Evolutionary conservation across 1,140 invertebrate genomes (phyloP).

Genomic region (Helicorthomorpha holstii): DNA sequence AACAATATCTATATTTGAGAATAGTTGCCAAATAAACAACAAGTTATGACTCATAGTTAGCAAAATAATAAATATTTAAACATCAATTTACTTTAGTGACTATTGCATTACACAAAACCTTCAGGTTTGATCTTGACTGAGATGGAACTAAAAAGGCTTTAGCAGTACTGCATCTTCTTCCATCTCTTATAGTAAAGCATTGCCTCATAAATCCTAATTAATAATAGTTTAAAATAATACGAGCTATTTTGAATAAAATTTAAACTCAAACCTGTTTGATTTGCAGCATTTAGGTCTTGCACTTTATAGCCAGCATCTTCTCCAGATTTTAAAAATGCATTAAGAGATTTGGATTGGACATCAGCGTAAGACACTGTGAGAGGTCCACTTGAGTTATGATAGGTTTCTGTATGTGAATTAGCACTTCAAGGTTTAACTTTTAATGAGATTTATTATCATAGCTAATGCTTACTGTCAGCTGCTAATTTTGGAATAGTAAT

Average conservation of each 20-base stretch:
- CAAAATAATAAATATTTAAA: too few relatives aligned
- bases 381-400: not conserved
- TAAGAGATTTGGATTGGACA: not conserved
- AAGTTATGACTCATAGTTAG: not conserved
- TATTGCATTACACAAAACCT: slow-evolving; percentile 14
- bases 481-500: slow-evolving; percentile 37
- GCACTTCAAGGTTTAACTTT: not conserved
- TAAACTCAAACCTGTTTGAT: not conserved
- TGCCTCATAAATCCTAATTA: not conserved
- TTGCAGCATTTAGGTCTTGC: not conserved
- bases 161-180: slow-evolving; percentile 14
- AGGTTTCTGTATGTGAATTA: not conserved
- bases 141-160: slow-evolving; percentile 17
- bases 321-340: not conserved
- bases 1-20: slow-evolving; percentile 43
- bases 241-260: too few relatives aligned
- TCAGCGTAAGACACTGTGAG: not conserved
- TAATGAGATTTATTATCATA: not conserved
- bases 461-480: slow-evolving; percentile 11
- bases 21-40: too few relatives aligned
- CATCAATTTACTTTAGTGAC: slow-evolving; percentile 14
- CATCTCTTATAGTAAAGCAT: not conserved
- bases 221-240: not conserved
- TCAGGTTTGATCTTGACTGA: slow-evolving; percentile 15
- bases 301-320: not conserved